Percentiles rank a stretch among this genome's conserved stretches.
phyloP scores from a whole-genome alignment of 2,888 invertebrate genomes.

The Plagiodera versicolora region DNA sequence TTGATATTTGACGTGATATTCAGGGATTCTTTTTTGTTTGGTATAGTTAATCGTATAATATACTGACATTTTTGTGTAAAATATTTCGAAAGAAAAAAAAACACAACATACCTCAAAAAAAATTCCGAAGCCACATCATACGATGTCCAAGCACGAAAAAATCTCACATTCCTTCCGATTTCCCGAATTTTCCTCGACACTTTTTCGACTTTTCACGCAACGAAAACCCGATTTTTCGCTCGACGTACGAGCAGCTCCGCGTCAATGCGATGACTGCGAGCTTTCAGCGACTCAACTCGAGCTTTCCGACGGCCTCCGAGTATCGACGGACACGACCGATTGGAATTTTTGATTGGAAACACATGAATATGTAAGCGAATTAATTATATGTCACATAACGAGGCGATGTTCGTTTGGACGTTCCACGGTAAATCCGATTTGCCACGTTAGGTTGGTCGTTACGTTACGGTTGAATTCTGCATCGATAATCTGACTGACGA shows the following conservation, averaged over 20 bases:
- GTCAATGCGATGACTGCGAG: constrained; percentile 35
- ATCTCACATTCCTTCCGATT: background rate
- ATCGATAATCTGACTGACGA: background rate
- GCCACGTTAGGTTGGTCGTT: constrained; percentile 15
- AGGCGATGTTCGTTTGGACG: constrained; percentile 35
- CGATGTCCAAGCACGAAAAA: background rate
- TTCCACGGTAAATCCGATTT: constrained; percentile 28
- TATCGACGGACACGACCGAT: constrained; percentile 26
- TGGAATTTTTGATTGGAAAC: constrained; percentile 39
- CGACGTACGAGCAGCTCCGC: constrained; percentile 25
- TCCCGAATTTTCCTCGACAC: constrained; percentile 3
- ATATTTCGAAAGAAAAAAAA: background rate
- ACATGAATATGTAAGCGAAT: constrained; percentile 45
- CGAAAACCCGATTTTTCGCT: constrained; percentile 15
- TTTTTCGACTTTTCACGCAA: background rate
- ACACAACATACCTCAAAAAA: background rate
- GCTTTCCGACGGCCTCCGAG: constrained; percentile 33
- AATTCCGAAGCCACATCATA: background rate
- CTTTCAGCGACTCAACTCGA: constrained; percentile 40
- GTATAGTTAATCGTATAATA: no score
- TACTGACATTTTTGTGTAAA: no score
- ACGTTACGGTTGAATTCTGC: constrained; percentile 8
- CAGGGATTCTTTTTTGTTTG: no score
- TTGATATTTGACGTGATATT: no score
- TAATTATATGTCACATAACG: constrained; percentile 36